Conservation (phyloP, 2,797 vertebrate genomes). For the Rhinatrema bivittatum region DNA sequence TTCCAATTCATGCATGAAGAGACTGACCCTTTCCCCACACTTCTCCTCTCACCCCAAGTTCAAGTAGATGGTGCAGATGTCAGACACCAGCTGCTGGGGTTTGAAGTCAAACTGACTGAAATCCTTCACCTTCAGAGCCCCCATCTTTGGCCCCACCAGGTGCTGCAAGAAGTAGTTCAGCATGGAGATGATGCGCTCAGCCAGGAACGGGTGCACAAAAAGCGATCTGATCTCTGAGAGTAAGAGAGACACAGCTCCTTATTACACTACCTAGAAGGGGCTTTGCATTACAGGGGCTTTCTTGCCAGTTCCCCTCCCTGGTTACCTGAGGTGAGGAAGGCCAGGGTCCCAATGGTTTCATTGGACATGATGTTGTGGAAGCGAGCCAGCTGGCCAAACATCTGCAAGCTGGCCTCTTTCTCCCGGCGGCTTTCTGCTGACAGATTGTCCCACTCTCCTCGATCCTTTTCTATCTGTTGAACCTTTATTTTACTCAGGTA, state of each 20-base stretch:
- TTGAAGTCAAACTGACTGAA: constrained; percentile 99
- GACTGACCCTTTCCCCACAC: not conserved
- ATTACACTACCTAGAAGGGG: not conserved
- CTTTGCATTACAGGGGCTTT: not conserved
- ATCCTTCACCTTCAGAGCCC: constrained; percentile 95
- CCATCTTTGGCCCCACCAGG: constrained; percentile 96
- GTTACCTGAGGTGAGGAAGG: constrained; percentile 93
- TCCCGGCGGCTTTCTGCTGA: constrained; percentile 80
- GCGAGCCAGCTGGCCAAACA: constrained; percentile 93
- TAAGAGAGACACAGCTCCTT: not conserved
- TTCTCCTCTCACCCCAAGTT: constrained; percentile 77
- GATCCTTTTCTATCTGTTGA: constrained; percentile 90
- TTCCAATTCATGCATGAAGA: too few species aligned
- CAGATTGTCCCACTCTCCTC: constrained; percentile 84
- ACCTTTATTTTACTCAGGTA: constrained; percentile 98
- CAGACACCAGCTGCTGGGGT: constrained; percentile 93
- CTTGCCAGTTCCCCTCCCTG: not conserved
- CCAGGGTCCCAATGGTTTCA: constrained; percentile 92
- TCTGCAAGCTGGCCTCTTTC: constrained; percentile 91
- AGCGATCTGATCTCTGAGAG: constrained; percentile 85
- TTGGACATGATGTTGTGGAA: constrained; percentile 99
- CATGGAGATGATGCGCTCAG: constrained; percentile 97
- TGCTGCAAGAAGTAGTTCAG: constrained; percentile 97
- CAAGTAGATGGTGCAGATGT: constrained; percentile 97
- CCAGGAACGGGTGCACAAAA: constrained; percentile 91